Evolutionary conservation across 1,140 invertebrate species (phyloP), one percentile per base, ranked within the genome.

Genomic region (Coelopa frigida): DNA sequence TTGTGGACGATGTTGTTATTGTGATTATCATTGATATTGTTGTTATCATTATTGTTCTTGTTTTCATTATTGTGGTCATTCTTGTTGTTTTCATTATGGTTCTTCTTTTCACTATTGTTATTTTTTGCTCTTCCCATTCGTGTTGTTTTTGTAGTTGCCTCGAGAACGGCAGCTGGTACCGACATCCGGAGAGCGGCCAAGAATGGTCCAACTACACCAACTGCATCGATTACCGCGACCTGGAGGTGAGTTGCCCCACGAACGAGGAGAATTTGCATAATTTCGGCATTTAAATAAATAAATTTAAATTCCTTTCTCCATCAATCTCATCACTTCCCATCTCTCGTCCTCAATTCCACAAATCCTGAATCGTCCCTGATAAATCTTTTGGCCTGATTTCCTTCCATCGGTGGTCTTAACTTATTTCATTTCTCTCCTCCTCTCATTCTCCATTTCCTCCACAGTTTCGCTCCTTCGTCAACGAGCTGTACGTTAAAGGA

Each of bases 141-240:
- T n/a, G n/a, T n/a, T n/a, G n/a, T n/a, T n/a, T n/a, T n/a, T n/a
- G n/a, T n/a, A n/a, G 72, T 41, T 78, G 77, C 42, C 57, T 71
- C 39, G 70, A 71, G 27, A 70, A 75, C 31, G 77, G 77, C 3
- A 67, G 68, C 3, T 79, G 77, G 77, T 76, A 67, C 49, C 59
- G 65, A 6, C 69, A 76, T 55, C 72, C 74, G 0, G 52, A 64
- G 3, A 70, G 49, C 37, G 71, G 72, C 37, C 70, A 66, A 37
- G 69, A 68, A n/a, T 88, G 85, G 84, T 82, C 85, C 14, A 89
- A 90, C 61, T 91, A 90, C 55, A 87, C 83, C 2, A 81, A 77
- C 1, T 90, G 87, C 57, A 70, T 90, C n/a, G 79, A 88, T 53
- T 50, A 78, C 8, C 76, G 76, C 33, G 81, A 88, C 57, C 70